Evolutionary conservation across 2,797 vertebrate genomes (phyloP), one percentile per base, ranked within the genome.

Genomic region (Chaetodon trifasciatus): DNA sequence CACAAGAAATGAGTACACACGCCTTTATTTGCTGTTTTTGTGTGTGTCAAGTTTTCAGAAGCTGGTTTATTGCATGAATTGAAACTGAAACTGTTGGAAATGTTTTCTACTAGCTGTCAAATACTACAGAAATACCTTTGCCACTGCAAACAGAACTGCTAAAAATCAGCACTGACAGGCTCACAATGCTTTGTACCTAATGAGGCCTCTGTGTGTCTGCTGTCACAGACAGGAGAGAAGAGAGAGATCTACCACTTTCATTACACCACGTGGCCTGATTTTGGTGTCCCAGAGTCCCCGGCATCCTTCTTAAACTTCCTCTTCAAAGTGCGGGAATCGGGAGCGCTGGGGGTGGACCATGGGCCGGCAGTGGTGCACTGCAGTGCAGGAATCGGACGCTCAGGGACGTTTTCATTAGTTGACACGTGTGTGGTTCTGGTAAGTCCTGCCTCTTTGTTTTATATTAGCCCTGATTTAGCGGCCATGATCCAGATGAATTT

Each of bases 201-300:
- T 6, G 10, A 58, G 42, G 24, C 37, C 40, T 78, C 1, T 47
- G 7, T 55, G 81, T 42, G 0, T 68, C 23, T 87, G 50, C 28
- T 82, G 78, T 80, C 73, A 56, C 94, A 99, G 98, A 97, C 94
- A 0, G 96, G 96, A 71, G 98, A 99, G 91, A 97, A 96, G 0
- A 95, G 98, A 73, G 97, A 99, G 90, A 96, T 99, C 79, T 94
- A 97, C 87, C 98, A 99, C 93, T 99, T 99, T 92, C 98, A 99
- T 93, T 99, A 99, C 90, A 99, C 98, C 82, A 98, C 98, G 0
- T 99, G 98, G 98, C 98, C 98, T 1, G 98, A 99, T 91, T 99
- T 99, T 0, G 98, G 98, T 0, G 98, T 99, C 63, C 98, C 98
- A 0, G 97, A 99, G 78, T 99, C 98, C 0, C 98, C 98, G 0